Conservation (phyloP, 2,797 vertebrate genomes). For the Notolabrus celidotus region DNA sequence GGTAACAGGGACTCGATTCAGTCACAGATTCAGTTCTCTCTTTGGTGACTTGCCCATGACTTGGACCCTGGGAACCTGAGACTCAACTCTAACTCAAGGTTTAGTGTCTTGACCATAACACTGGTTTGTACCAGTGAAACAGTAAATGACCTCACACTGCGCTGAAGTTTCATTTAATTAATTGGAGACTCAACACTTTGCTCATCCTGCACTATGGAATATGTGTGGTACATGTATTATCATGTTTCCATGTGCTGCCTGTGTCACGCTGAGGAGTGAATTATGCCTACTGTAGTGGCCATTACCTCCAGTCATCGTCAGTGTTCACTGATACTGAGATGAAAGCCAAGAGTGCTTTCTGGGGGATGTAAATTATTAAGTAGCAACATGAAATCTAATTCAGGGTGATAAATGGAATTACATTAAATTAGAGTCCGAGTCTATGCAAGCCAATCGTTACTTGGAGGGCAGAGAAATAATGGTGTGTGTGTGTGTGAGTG, state of each 20-base stretch:
- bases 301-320: conserved; percentile 56
- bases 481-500: conserved; percentile 50
- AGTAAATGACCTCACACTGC: neutral
- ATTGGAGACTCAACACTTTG: conserved; percentile 3
- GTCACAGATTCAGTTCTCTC: no score
- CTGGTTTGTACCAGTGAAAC: neutral
- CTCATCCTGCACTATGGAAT: neutral
- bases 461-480: conserved; percentile 67
- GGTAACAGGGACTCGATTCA: no score
- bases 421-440: conserved; percentile 71
- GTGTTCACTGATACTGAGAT: conserved; percentile 57
- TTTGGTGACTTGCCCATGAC: no score
- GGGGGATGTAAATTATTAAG: conserved; percentile 79
- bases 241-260: neutral
- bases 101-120: no score
- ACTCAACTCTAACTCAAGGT: no score
- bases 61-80: no score
- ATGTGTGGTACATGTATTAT: neutral
- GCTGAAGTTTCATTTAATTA: neutral
- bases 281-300: conserved; percentile 15
- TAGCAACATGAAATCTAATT: conserved; percentile 82
- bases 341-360: conserved; percentile 70
- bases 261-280: conserved; percentile 33
- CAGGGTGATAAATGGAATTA: conserved; percentile 82
- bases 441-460: conserved; percentile 68